phyloP scores from a whole-genome alignment of 2,113 vertebrate genomes.

The Aramus guarauna region DNA sequence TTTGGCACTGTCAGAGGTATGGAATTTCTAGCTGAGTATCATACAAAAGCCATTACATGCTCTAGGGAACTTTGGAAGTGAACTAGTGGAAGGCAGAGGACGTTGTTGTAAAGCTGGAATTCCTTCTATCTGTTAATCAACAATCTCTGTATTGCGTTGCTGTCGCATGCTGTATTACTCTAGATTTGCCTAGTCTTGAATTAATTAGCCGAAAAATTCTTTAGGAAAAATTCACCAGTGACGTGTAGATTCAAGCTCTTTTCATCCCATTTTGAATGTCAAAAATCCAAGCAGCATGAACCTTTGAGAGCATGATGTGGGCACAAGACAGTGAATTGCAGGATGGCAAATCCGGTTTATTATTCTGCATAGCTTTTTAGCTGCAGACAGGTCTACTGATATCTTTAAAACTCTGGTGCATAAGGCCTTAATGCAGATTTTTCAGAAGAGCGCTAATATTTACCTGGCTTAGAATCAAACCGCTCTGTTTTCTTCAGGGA shows the following conservation, averaged over 20 bases:
- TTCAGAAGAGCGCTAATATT: not conserved
- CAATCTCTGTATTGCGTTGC: not conserved
- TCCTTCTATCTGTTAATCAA: not conserved
- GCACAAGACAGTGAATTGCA: not conserved
- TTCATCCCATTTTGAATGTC: not conserved
- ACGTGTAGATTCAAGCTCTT: not conserved
- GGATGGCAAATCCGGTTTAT: not conserved
- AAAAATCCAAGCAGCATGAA: not conserved
- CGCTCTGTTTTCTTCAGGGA: not conserved
- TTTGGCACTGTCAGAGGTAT: slow-evolving; percentile 15
- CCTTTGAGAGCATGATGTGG: not conserved
- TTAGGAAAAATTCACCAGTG: not conserved
- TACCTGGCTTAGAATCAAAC: not conserved
- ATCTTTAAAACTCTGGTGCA: not conserved
- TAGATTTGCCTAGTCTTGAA: not conserved
- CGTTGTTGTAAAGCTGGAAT: not conserved
- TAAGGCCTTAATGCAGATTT: not conserved
- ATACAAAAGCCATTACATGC: not conserved
- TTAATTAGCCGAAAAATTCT: not conserved
- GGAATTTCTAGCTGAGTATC: slow-evolving; percentile 1
- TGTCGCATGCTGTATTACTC: not conserved
- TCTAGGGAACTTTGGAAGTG: not conserved
- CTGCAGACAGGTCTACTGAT: not conserved
- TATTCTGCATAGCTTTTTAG: not conserved
- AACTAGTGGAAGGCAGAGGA: not conserved